Evolutionary conservation across 2,888 invertebrate genomes (phyloP), one percentile per base, ranked within the genome.

Genomic region (Drosophila differens): DNA sequence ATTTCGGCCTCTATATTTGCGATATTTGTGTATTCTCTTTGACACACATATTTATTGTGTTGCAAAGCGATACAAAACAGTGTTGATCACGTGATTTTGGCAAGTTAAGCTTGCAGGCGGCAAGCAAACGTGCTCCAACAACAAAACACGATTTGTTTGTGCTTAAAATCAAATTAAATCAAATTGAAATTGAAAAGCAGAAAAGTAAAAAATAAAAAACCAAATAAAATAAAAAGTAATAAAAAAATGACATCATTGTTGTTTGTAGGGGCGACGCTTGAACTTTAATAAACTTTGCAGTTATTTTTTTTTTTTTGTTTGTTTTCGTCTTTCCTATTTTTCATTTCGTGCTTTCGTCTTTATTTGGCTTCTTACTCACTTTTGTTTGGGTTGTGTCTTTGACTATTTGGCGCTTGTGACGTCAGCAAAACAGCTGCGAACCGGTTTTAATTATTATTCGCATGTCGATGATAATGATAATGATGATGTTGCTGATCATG

Each of bases 241-340:
- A 63, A 70, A 65, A 72, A 72, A 69, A 73, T 87, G 91, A 87
- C 91, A 85, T 87, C 86, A 87, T 78, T 65, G 66, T 83, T 70
- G 70, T 75, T 83, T 73, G 64, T 47, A 49, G 32, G 52, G 39
- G 47, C 35, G 53, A 57, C 53, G 65, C 67, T 74, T 91, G 91
- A 88, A 91, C 87, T 83, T 79, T 49, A 83, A 79, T 89, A 81
- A 88, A 88, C 91, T 88, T 91, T 90, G 86, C 79, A 90, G 82
- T 71, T 22, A 22, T 0, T 22, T 22, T 74, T 64, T 47, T 22
- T n/a, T n/a, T 44, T 47, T 22, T 16, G 9, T 47, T 47, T 47
- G 22, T 47, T 22, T 25, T 47, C 25, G 25, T 22, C 25, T 47
- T 25, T 58, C 41, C 63, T 64, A 44, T 59, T 32, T 51, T 49